These are phyloP conservation scores for Nasua narica DNA, from an alignment of 2,797 vertebrate species.

Conservation along the genomic window DNA sequence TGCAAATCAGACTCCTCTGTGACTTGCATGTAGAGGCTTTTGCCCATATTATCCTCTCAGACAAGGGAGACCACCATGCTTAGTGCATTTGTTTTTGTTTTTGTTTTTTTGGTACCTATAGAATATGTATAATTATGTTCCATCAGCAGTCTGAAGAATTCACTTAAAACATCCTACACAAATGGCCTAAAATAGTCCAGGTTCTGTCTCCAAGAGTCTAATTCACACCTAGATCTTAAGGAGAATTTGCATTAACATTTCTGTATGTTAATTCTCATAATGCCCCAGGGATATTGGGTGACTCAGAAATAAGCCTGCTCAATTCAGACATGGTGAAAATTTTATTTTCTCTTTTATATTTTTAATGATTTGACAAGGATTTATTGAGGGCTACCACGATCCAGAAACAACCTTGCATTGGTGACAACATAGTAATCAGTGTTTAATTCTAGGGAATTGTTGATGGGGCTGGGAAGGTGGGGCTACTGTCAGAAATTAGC, in stretches of 20 bases:
- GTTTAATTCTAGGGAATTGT: not conserved
- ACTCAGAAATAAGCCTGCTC: not conserved
- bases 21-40: not conserved
- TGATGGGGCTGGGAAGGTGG: not conserved
- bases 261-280: not conserved
- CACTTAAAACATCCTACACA: not conserved
- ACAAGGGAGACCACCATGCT: not conserved
- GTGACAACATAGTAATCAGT: not conserved
- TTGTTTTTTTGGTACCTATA: not conserved
- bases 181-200: not conserved
- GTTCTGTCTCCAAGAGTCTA: conserved; percentile 7
- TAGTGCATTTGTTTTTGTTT: not conserved
- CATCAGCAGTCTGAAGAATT: not conserved
- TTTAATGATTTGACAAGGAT: not conserved
- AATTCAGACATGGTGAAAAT: not conserved
- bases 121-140: not conserved
- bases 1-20: not conserved
- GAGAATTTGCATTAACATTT: conserved; percentile 14
- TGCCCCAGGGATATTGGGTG: not conserved
- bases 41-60: not conserved
- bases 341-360: not conserved
- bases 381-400: not conserved
- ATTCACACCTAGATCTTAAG: not conserved
- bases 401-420: not conserved
- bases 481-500: not conserved